These are phyloP conservation scores for Tachysurus fulvidraco DNA, from an alignment of 2,113 vertebrate species.

Conservation along the genomic window DNA sequence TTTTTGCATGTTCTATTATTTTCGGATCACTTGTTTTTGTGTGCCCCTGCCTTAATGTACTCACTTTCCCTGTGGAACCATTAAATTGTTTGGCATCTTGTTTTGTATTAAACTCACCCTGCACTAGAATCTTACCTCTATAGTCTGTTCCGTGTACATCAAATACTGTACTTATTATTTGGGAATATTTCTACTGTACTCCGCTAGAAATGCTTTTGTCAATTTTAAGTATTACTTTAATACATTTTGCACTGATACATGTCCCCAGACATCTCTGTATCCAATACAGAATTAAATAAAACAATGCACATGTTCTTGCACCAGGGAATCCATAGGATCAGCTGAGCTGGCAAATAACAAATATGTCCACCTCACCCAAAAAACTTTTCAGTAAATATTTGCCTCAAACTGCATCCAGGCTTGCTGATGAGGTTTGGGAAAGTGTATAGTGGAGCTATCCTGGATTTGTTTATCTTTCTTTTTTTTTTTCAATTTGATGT, in stretches of 20 bases:
- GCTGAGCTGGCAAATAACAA: neutral
- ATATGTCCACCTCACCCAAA: neutral
- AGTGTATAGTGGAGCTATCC: neutral
- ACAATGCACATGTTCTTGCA: neutral
- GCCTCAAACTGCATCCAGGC: neutral
- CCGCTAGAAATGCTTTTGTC: neutral
- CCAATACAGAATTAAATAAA: constrained; percentile 2
- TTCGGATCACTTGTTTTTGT: too few relatives aligned
- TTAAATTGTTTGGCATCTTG: too few relatives aligned
- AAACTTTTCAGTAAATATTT: neutral
- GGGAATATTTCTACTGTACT: neutral
- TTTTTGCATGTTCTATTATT: too few relatives aligned
- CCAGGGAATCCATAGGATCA: neutral
- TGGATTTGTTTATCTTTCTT: neutral
- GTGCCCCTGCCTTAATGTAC: too few relatives aligned
- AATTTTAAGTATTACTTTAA: neutral
- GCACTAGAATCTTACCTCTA: too few relatives aligned
- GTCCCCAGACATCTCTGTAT: neutral
- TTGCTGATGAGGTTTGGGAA: neutral
- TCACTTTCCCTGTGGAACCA: too few relatives aligned
- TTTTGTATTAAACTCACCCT: too few relatives aligned
- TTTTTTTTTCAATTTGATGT: neutral
- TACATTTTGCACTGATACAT: neutral
- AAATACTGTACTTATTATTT: neutral
- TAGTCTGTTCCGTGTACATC: neutral